phyloP scores from a whole-genome alignment of 2,113 vertebrate species.

The Plecturocebus donacophilus region DNA sequence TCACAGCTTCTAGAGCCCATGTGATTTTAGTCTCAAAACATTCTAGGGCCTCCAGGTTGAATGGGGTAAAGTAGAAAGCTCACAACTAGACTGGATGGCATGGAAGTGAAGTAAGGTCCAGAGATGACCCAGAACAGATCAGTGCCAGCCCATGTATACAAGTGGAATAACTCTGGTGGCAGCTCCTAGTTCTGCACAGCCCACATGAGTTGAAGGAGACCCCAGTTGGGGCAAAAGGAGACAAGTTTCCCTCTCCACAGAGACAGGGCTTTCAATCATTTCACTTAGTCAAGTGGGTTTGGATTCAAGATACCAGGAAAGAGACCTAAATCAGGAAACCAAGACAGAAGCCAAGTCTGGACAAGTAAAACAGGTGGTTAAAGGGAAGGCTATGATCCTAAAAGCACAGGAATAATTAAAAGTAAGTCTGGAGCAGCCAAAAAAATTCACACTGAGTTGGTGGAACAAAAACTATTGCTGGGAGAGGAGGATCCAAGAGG shows the following conservation, averaged over 20 bases:
- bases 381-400: not conserved
- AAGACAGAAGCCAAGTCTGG: not conserved
- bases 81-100: not conserved
- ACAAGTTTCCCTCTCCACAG: not conserved
- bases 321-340: not conserved
- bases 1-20: not conserved
- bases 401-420: not conserved
- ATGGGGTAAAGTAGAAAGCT: not conserved
- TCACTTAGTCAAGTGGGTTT: not conserved
- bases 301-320: not conserved
- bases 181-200: not conserved
- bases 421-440: not conserved
- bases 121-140: not conserved
- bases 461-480: not conserved
- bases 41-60: not conserved
- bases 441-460: not conserved
- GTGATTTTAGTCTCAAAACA: constrained; percentile 17
- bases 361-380: not conserved
- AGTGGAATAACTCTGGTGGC: not conserved
- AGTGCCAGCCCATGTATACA: not conserved
- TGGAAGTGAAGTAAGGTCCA: not conserved
- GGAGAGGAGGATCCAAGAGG: no score
- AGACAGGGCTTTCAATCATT: not conserved
- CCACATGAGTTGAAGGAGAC: not conserved
- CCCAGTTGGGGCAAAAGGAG: not conserved